These are phyloP conservation scores for Microtus richardsoni DNA, from an alignment of 2,113 vertebrate species.

Conservation along the genomic window DNA sequence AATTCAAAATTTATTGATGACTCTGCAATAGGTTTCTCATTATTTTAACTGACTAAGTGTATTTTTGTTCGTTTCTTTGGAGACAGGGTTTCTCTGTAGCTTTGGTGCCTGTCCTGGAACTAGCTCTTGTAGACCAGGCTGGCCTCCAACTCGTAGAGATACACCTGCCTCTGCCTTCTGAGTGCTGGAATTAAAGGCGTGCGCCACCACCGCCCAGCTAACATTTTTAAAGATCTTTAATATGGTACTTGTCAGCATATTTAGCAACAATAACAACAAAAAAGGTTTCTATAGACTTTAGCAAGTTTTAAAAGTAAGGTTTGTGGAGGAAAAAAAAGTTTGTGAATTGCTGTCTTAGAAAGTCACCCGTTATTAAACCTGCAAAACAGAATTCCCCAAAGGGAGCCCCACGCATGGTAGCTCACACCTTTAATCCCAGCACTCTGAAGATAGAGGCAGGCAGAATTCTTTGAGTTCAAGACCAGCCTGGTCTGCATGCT, in stretches of 20 bases:
- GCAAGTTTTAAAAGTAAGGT: neutral
- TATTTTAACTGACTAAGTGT: neutral
- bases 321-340: neutral
- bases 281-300: neutral
- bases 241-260: neutral
- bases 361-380: neutral
- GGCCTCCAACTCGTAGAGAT: too few species aligned
- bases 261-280: neutral
- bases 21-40: neutral
- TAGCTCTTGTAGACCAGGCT: too few species aligned
- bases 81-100: too few species aligned
- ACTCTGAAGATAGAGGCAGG: neutral
- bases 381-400: neutral
- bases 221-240: neutral
- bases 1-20: neutral
- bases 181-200: too few species aligned
- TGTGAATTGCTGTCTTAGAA: neutral
- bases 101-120: too few species aligned
- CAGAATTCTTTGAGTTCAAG: neutral
- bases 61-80: neutral
- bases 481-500: neutral
- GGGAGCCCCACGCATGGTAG: neutral
- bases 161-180: too few species aligned
- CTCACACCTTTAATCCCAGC: neutral
- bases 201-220: too few species aligned